Percentiles rank a stretch among this genome's conserved stretches.
These are phyloP conservation scores for Diaprepes abbreviatus DNA, from an alignment of 2,888 invertebrate species.

Conservation along the genomic window DNA sequence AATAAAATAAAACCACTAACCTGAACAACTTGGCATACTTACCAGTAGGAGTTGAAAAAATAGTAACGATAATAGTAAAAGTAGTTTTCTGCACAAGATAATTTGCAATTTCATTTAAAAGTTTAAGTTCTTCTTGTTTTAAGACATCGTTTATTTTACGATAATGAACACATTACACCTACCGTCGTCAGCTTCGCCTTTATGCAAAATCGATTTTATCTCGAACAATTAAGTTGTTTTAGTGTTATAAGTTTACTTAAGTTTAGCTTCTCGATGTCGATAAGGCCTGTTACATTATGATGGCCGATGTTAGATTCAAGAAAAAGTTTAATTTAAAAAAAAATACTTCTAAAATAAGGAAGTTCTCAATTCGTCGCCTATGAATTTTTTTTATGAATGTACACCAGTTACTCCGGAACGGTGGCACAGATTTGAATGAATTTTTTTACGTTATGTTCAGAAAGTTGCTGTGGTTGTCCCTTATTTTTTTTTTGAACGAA, in stretches of 20 bases:
- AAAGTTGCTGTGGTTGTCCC: too few relatives aligned
- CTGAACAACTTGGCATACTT: conserved; percentile 2
- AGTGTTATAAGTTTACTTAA: conserved; percentile 15
- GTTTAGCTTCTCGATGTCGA: background rate
- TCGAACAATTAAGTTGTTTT: conserved; percentile 14
- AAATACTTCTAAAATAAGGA: too few relatives aligned
- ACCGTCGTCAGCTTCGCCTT: conserved; percentile 8
- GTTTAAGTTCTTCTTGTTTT: conserved; percentile 12
- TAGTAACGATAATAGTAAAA: conserved; percentile 28
- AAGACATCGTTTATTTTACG: conserved; percentile 22
- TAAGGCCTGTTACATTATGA: background rate
- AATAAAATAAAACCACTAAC: too few relatives aligned
- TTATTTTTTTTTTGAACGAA: too few relatives aligned
- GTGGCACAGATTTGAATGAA: too few relatives aligned
- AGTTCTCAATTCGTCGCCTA: too few relatives aligned
- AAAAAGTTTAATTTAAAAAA: too few relatives aligned
- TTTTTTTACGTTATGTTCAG: too few relatives aligned
- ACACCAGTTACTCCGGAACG: too few relatives aligned
- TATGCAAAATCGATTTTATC: conserved; percentile 27
- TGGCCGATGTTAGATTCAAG: background rate
- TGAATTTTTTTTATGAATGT: too few relatives aligned
- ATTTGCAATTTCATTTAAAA: conserved; percentile 15
- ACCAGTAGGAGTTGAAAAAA: conserved; percentile 13
- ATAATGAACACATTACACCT: conserved; percentile 32
- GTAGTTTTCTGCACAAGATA: conserved; percentile 21